A percentile compares a stretch with the other conserved stretches of the same genome.
phyloP scores from a whole-genome alignment of 1,140 invertebrate species.

The Lordiphosa stackelbergi region DNA sequence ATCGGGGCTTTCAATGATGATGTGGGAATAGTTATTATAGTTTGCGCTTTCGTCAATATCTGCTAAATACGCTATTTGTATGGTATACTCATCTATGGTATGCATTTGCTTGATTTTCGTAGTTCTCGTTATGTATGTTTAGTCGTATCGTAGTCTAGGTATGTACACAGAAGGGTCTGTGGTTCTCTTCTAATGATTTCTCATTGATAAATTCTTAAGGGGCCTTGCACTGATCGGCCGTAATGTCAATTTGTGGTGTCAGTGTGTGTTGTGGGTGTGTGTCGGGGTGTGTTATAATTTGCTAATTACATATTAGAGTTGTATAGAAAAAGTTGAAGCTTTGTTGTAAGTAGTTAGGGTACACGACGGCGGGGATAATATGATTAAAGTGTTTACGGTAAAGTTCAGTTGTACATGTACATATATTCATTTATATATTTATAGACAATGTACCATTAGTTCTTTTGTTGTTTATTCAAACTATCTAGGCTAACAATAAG shows the following conservation, averaged over 20 bases:
- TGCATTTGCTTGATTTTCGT: conserved; percentile 36
- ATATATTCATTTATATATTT: conserved; percentile 18
- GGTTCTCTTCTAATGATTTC: conserved; percentile 3
- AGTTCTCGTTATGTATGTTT: conserved; percentile 24
- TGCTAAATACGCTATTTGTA: conserved; percentile 31
- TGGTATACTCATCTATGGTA: conserved; percentile 41
- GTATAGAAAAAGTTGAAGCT: conserved; percentile 57
- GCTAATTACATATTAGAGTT: conserved; percentile 48
- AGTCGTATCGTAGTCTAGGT: conserved; percentile 43
- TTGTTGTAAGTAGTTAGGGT: conserved; percentile 48
- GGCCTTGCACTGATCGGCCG: conserved; percentile 11
- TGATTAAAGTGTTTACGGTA: conserved; percentile 66
- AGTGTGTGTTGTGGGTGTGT: conserved; percentile 27
- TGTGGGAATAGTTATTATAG: conserved; percentile 36
- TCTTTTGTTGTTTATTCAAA: conserved; percentile 46
- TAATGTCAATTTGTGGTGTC: conserved; percentile 14
- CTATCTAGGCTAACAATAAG: conserved; percentile 67
- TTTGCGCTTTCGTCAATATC: conserved; percentile 48
- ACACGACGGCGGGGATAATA: conserved; percentile 74
- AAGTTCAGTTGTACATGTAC: conserved; percentile 32
- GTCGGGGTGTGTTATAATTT: conserved; percentile 59
- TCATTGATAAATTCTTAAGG: conserved; percentile 29
- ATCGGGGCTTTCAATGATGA: conserved; percentile 25
- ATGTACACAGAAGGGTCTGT: conserved; percentile 42
- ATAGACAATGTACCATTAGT: conserved; percentile 62